Conservation (phyloP, 2,797 vertebrate species). For the Lates japonicus region DNA sequence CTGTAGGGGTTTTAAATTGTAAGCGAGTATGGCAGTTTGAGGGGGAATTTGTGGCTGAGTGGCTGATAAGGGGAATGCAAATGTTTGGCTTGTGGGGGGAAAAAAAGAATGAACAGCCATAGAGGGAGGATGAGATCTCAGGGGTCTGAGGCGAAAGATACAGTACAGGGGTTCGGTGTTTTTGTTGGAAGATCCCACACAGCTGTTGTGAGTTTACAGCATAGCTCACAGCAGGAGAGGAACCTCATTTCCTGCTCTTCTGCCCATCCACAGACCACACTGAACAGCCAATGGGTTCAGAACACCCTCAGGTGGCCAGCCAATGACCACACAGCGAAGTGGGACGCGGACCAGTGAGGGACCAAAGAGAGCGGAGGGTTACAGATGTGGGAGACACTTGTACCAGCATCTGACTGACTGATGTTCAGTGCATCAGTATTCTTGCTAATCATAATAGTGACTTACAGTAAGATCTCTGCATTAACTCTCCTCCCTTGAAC, state of each 20-base stretch:
- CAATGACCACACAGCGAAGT: conserved; percentile 40
- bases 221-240: conserved; percentile 61
- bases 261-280: conserved; percentile 35
- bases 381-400: conserved; percentile 5
- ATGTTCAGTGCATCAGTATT: conserved; percentile 7
- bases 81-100: conserved; percentile 39
- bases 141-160: conserved; percentile 27
- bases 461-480: conserved; percentile 29
- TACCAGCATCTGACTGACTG: conserved; percentile 38
- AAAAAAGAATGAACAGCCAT: conserved; percentile 2
- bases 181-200: conserved; percentile 61
- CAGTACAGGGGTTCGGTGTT: conserved; percentile 41
- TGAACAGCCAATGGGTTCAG: conserved; percentile 39
- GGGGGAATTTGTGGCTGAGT: conserved; percentile 32
- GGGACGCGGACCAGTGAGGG: conserved; percentile 20
- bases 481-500: conserved; percentile 26
- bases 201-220: conserved; percentile 77
- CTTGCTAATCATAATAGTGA: conserved; percentile 35
- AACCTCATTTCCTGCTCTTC: conserved; percentile 73
- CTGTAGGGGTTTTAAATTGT: conserved; percentile 4
- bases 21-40: conserved; percentile 8
- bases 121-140: conserved; percentile 12
- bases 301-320: conserved; percentile 23
- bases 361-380: not conserved
- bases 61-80: conserved; percentile 32